Conservation (phyloP, 2,888 invertebrate genomes). For the Synanthedon andrenaeformis region DNA sequence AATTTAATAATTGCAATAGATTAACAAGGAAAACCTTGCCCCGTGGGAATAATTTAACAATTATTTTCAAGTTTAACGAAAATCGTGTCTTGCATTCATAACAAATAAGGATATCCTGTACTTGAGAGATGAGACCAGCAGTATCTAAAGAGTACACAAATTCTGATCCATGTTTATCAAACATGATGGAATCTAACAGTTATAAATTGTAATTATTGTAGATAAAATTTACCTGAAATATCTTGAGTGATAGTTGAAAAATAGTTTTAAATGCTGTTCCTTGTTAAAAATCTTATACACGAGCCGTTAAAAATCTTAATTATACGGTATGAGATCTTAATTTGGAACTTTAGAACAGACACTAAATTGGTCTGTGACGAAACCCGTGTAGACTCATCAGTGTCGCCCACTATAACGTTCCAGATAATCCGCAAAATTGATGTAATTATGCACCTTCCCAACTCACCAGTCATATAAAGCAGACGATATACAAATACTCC, state of each 20-base stretch:
- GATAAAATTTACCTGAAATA: too few species aligned
- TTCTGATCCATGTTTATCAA: background rate
- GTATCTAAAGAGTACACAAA: background rate
- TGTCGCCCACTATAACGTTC: background rate
- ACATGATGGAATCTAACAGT: too few species aligned
- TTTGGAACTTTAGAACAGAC: background rate
- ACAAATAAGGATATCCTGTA: background rate
- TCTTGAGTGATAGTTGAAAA: too few species aligned
- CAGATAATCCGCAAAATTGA: too few species aligned
- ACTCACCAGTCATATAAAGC: too few species aligned
- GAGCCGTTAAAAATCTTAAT: too few species aligned
- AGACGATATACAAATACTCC: too few species aligned
- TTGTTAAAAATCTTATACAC: too few species aligned
- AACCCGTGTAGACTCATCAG: constrained; percentile 9
- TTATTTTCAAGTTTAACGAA: background rate
- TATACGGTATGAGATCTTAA: too few species aligned
- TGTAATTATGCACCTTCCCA: background rate
- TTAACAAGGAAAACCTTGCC: background rate
- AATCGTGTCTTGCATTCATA: background rate
- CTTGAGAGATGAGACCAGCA: background rate
- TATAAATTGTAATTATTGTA: background rate
- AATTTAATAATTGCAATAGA: background rate
- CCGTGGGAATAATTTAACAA: background rate
- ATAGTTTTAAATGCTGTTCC: too few species aligned
- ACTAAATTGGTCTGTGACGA: constrained; percentile 7